Evolutionary conservation across 2,113 vertebrate species (phyloP).

Genomic region (Plotosus lineatus): DNA sequence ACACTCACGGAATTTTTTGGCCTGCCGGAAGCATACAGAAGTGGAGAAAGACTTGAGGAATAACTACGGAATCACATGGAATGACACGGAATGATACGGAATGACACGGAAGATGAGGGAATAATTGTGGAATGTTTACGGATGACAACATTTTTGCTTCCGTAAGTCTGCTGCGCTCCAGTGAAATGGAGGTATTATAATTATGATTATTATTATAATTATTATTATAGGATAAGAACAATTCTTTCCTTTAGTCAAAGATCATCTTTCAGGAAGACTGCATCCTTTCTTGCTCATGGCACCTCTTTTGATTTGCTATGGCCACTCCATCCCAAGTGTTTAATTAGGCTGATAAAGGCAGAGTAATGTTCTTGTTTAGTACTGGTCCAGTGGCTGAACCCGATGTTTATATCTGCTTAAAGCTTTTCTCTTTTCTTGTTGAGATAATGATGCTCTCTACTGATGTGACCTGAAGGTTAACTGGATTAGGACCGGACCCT

Average conservation of each 20-base stretch:
- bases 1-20: too few relatives aligned
- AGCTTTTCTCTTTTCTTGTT: slow-evolving; percentile 61
- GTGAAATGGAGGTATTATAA: too few relatives aligned
- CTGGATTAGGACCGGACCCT: slow-evolving; percentile 59
- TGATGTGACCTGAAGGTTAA: slow-evolving; percentile 62
- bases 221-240: neutral
- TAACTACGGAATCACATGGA: too few relatives aligned
- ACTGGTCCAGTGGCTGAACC: slow-evolving; percentile 63
- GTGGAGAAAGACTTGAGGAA: too few relatives aligned
- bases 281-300: neutral
- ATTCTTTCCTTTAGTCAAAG: neutral
- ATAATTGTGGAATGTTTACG: too few relatives aligned
- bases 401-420: slow-evolving; percentile 59
- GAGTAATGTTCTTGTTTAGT: slow-evolving; percentile 61
- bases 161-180: too few relatives aligned
- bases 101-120: too few relatives aligned
- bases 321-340: slow-evolving; percentile 14
- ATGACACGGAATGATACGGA: too few relatives aligned
- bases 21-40: too few relatives aligned
- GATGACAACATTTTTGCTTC: too few relatives aligned
- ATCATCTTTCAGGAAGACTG: neutral
- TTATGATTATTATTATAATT: too few relatives aligned
- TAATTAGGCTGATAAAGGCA: slow-evolving; percentile 68
- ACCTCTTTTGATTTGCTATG: slow-evolving; percentile 3
- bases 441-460: slow-evolving; percentile 62